Percentiles rank a stretch among this genome's conserved stretches.
Evolutionary conservation across 2,888 invertebrate species (phyloP).

Genomic region (Fissipunctia ypsillon): DNA sequence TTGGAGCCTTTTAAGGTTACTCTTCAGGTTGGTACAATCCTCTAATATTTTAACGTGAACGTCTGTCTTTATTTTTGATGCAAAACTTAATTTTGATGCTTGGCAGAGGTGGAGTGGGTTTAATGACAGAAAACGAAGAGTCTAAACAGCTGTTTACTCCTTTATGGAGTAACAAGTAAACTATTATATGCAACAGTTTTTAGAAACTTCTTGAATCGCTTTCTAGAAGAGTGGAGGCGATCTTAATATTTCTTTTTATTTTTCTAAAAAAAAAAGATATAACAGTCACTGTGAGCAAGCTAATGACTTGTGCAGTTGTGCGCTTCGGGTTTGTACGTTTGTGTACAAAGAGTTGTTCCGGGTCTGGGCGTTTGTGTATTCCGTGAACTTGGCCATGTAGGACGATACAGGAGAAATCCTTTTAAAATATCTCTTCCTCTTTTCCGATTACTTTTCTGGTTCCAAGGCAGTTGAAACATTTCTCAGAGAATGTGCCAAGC

Average conservation of each 20-base stretch:
- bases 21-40: slow-evolving; percentile 91
- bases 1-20: slow-evolving; percentile 97
- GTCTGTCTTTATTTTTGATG: background rate
- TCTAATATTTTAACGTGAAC: background rate
- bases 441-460: background rate
- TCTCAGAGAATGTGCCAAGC: background rate
- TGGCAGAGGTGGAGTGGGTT: background rate
- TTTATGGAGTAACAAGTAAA: background rate
- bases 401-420: background rate
- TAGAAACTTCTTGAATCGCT: no score
- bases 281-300: no score
- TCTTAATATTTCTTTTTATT: no score
- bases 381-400: background rate
- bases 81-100: background rate
- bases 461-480: background rate
- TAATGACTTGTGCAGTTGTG: background rate
- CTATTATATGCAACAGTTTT: background rate
- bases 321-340: no score
- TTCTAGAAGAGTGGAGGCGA: no score
- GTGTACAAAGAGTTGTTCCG: slow-evolving; percentile 7
- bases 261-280: no score
- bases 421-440: background rate
- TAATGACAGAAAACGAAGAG: background rate
- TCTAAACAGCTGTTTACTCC: background rate
- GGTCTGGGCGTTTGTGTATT: background rate